phyloP scores from a whole-genome alignment of 2,113 vertebrate genomes.

The Macrotis lagotis region DNA sequence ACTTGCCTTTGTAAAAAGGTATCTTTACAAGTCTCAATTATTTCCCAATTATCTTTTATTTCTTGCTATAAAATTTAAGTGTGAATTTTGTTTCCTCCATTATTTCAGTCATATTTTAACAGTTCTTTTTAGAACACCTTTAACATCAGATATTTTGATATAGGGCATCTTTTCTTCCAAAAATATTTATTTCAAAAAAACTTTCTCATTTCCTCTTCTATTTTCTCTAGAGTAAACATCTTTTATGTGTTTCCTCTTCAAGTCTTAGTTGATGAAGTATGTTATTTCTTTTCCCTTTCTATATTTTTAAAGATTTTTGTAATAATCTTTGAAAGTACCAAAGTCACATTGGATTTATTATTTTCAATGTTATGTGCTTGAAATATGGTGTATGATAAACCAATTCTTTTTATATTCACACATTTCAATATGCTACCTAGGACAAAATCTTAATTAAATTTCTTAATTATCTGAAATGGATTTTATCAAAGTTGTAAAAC shows the following conservation, averaged over 20 bases:
- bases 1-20: not conserved
- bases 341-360: not conserved
- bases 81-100: not conserved
- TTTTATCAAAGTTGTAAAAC: conserved; percentile 5
- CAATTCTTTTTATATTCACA: not conserved
- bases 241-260: not conserved
- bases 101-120: not conserved
- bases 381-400: not conserved
- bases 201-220: not conserved
- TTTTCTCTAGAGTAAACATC: not conserved
- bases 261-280: not conserved
- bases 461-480: not conserved
- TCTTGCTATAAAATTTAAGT: not conserved
- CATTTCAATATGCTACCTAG: not conserved
- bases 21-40: not conserved
- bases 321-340: not conserved
- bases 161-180: not conserved
- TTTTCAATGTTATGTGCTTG: not conserved
- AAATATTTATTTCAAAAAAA: not conserved
- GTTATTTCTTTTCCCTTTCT: conserved; percentile 10
- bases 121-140: not conserved
- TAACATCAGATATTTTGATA: not conserved
- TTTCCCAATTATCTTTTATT: not conserved
- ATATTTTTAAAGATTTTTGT: conserved; percentile 4
- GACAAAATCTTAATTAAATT: not conserved